A percentile compares a stretch with the other conserved stretches of the same genome.
Conservation (phyloP, 2,888 invertebrate species). For the Germaria angustata region DNA sequence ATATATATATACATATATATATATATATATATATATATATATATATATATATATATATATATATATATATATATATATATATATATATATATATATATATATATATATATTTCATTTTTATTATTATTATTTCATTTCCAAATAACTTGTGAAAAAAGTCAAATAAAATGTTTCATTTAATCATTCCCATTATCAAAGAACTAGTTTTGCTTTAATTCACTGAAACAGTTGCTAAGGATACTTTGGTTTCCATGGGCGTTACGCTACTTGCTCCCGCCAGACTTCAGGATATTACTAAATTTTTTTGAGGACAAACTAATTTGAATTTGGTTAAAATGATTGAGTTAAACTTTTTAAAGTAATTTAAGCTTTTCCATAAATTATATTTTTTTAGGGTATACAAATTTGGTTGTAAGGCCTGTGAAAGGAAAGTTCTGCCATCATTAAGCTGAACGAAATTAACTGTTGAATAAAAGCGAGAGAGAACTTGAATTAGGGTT, state of each 20-base stretch:
- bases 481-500: not conserved
- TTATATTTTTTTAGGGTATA: too few relatives aligned
- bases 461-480: not conserved
- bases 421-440: not conserved
- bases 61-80: too few relatives aligned
- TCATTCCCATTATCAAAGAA: too few relatives aligned
- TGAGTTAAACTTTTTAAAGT: not conserved
- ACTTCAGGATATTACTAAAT: too few relatives aligned
- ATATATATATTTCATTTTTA: too few relatives aligned
- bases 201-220: not conserved
- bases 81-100: too few relatives aligned
- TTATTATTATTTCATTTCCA: too few relatives aligned
- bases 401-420: not conserved
- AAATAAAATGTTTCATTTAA: not conserved
- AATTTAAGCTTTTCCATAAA: not conserved
- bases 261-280: not conserved
- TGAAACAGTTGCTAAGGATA: not conserved
- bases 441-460: not conserved
- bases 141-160: not conserved
- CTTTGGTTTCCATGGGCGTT: not conserved
- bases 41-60: too few relatives aligned
- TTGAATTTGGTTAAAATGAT: not conserved
- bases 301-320: too few relatives aligned
- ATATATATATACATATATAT: too few relatives aligned
- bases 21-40: too few relatives aligned